phyloP scores from a whole-genome alignment of 2,113 vertebrate genomes.

The Camelus dromedarius region DNA sequence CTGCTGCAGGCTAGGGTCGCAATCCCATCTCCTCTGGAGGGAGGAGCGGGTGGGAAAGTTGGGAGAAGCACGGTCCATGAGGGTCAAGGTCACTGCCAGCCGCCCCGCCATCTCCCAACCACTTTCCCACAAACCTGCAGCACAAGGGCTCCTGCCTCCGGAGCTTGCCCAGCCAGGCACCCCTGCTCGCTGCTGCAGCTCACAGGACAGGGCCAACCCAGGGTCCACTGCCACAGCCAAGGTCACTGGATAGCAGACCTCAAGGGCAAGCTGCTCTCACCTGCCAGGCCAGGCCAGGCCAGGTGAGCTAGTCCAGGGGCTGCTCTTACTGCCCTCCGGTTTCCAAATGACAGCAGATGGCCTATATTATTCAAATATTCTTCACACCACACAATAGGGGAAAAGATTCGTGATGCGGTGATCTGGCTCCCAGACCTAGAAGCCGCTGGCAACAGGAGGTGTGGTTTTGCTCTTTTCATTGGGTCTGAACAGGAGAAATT shows the following conservation, averaged over 20 bases:
- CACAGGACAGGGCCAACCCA: not conserved
- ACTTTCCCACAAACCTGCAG: not conserved
- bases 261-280: not conserved
- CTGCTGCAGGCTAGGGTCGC: not conserved
- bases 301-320: not conserved
- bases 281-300: not conserved
- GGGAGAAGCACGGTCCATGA: not conserved
- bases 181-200: not conserved
- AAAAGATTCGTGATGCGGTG: not conserved
- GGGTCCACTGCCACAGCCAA: not conserved
- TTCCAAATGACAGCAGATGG: constrained; percentile 33
- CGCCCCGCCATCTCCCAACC: not conserved
- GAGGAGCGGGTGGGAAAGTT: constrained; percentile 12
- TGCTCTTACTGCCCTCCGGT: not conserved
- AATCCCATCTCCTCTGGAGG: not conserved
- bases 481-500: not conserved
- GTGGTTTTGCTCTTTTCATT: not conserved
- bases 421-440: not conserved
- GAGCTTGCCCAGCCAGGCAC: not conserved
- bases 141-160: not conserved
- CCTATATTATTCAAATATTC: not conserved
- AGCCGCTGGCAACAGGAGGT: not conserved
- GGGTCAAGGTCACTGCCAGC: not conserved
- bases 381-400: not conserved
- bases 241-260: not conserved